phyloP scores from a whole-genome alignment of 2,113 vertebrate species.

The Heptranchias perlo region DNA sequence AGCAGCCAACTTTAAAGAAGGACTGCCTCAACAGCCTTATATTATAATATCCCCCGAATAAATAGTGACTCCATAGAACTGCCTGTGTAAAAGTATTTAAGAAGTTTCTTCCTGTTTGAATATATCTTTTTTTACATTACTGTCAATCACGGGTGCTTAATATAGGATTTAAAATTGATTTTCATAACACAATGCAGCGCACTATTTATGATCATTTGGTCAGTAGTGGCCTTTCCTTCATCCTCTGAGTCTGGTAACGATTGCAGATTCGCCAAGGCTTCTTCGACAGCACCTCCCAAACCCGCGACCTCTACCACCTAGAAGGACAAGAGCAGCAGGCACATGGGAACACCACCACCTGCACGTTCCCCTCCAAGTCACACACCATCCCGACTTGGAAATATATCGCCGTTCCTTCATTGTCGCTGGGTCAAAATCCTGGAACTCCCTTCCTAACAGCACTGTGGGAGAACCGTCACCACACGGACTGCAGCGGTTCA shows the following conservation, averaged over 20 bases:
- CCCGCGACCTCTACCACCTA: too few relatives aligned
- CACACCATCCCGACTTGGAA: too few relatives aligned
- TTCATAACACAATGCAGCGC: not conserved
- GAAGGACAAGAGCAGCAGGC: too few relatives aligned
- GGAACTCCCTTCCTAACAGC: too few relatives aligned
- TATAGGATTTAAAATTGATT: not conserved
- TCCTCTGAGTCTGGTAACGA: not conserved
- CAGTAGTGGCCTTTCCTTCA: not conserved
- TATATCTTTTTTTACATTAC: not conserved
- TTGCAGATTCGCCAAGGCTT: too few relatives aligned
- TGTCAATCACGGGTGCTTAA: not conserved
- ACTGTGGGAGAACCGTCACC: too few relatives aligned
- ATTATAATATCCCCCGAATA: not conserved
- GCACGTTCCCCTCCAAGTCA: too few relatives aligned
- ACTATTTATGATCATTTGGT: not conserved
- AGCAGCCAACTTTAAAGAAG: not conserved
- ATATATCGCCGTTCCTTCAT: too few relatives aligned
- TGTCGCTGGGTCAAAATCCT: too few relatives aligned
- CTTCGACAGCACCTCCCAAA: too few relatives aligned
- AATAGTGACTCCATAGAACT: not conserved
- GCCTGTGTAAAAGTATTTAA: not conserved
- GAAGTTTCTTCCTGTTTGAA: not conserved
- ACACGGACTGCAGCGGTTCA: too few relatives aligned
- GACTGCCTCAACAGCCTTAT: not conserved
- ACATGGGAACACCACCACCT: too few relatives aligned